Conservation (phyloP, 2,113 vertebrate genomes). For the Psophia crepitans region DNA sequence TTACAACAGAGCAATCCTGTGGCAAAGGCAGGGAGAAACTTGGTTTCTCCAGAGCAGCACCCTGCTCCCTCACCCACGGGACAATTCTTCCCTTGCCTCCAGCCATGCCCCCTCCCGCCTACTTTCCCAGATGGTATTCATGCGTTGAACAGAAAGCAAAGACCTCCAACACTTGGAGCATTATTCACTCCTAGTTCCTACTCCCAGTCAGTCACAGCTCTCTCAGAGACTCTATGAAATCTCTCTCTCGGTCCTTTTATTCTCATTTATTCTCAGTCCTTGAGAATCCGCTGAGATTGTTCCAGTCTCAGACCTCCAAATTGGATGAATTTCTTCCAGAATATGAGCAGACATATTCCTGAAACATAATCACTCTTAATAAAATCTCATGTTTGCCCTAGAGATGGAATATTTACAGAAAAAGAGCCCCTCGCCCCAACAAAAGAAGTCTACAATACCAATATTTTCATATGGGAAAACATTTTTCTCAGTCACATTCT, state of each 20-base stretch:
- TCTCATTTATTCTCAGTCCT: not conserved
- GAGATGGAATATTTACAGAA: not conserved
- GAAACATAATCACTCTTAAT: not conserved
- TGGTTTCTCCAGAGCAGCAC: not conserved
- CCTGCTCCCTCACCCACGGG: not conserved
- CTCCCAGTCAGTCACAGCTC: not conserved
- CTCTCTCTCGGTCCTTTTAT: not conserved
- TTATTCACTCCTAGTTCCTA: not conserved
- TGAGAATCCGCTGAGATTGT: not conserved
- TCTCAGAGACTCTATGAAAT: not conserved
- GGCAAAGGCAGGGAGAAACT: not conserved
- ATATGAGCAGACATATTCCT: not conserved
- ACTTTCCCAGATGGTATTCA: not conserved
- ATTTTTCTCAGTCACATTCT: not conserved
- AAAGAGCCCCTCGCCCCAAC: not conserved
- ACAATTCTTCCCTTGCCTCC: not conserved
- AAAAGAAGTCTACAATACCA: not conserved
- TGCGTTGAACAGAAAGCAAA: not conserved
- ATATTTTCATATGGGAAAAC: not conserved
- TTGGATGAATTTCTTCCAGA: not conserved
- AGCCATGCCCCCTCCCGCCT: not conserved
- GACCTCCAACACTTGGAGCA: not conserved
- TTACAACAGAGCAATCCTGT: not conserved
- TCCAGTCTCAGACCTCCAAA: not conserved
- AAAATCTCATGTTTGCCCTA: not conserved